Conservation (phyloP, 2,888 invertebrate genomes). For the Amphipyra tragopoginis region DNA sequence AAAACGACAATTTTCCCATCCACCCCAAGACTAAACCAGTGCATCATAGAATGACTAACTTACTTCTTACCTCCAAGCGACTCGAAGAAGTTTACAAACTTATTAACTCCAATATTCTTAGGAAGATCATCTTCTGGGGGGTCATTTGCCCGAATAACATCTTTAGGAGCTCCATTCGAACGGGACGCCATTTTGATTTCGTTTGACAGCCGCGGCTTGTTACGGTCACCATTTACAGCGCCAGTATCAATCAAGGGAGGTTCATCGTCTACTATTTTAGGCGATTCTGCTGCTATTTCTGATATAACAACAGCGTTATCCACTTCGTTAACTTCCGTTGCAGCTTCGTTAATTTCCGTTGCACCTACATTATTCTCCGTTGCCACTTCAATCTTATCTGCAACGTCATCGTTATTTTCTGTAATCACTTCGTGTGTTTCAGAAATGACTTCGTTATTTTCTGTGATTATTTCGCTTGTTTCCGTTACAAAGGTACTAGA, state of each 20-base stretch:
- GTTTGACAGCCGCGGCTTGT: constrained; percentile 77
- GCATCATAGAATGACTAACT: constrained; percentile 31
- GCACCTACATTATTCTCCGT: constrained; percentile 1
- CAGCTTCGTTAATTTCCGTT: constrained; percentile 21
- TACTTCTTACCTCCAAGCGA: constrained; percentile 86
- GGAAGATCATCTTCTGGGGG: constrained; percentile 86
- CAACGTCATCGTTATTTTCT: constrained; percentile 19
- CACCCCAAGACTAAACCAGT: constrained; percentile 9
- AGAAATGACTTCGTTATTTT: constrained; percentile 31
- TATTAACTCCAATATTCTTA: constrained; percentile 86
- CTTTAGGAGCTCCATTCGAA: constrained; percentile 77
- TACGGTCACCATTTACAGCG: constrained; percentile 34
- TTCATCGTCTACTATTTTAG: constrained; percentile 33
- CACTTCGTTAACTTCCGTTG: constrained; percentile 18
- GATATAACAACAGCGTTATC: constrained; percentile 33
- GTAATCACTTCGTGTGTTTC: constrained; percentile 29
- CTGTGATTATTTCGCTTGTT: constrained; percentile 30
- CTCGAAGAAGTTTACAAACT: constrained; percentile 87
- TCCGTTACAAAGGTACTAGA: constrained; percentile 25
- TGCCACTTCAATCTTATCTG: constrained; percentile 13
- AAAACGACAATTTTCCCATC: background rate
- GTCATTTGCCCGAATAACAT: constrained; percentile 85
- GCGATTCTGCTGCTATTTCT: constrained; percentile 24
- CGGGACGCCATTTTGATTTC: constrained; percentile 84
- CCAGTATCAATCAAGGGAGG: background rate